phyloP scores from a whole-genome alignment of 2,113 vertebrate species.

The Hepsetus odoe region DNA sequence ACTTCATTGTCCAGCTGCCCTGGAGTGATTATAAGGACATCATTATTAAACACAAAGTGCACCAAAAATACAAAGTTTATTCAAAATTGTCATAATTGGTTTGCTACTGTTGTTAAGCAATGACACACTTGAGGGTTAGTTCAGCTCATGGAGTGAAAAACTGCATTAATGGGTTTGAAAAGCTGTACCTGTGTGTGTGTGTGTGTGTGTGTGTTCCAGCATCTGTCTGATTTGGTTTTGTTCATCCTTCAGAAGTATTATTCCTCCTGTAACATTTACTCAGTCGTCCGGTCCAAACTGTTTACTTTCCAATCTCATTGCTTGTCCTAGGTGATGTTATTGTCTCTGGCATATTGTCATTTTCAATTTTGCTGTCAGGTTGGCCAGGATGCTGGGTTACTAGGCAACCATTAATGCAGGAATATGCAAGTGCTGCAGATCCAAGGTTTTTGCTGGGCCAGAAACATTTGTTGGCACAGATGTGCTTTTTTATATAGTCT shows the following conservation, averaged over 20 bases:
- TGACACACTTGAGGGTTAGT: not conserved
- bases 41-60: too few species aligned
- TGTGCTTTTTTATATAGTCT: conserved; percentile 4
- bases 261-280: conserved; percentile 1
- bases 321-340: not conserved
- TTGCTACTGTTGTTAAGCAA: not conserved
- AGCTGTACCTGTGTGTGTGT: conserved; percentile 1
- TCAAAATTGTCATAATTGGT: too few species aligned
- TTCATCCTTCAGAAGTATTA: not conserved
- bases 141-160: not conserved
- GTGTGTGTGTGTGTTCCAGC: not conserved
- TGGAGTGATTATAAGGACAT: too few species aligned
- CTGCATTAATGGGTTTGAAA: not conserved
- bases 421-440: not conserved
- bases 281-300: not conserved
- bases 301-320: not conserved
- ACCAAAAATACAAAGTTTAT: too few species aligned
- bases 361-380: not conserved
- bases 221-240: conserved; percentile 13
- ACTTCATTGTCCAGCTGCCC: too few species aligned
- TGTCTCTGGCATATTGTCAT: conserved; percentile 15
- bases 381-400: conserved; percentile 22
- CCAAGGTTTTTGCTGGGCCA: not conserved
- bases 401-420: conserved; percentile 16
- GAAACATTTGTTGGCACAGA: not conserved